Percentiles rank a stretch among this genome's conserved stretches.
Evolutionary conservation across 1,140 invertebrate species (phyloP).

Genomic region (Brevipalpus yothersi): DNA sequence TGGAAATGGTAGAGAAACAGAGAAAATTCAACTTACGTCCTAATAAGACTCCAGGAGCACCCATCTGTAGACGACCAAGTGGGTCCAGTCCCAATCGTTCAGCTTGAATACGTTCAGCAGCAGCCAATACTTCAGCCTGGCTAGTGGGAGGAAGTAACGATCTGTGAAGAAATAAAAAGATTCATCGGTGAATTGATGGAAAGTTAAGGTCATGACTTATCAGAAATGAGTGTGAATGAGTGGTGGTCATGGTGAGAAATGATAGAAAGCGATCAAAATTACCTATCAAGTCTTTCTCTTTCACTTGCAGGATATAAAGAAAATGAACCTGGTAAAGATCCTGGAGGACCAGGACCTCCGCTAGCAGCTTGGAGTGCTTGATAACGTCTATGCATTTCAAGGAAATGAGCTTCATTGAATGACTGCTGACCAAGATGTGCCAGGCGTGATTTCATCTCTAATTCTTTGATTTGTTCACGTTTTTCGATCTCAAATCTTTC

Average conservation of each 20-base stretch:
- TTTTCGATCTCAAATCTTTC: constrained; percentile 45
- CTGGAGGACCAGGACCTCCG: constrained; percentile 3
- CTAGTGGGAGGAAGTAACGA: constrained; percentile 22
- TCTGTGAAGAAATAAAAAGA: constrained; percentile 11
- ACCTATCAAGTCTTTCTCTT: constrained; percentile 5
- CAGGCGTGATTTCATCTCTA: constrained; percentile 54
- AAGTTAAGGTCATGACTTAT: constrained; percentile 8
- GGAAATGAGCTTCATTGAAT: constrained; percentile 62
- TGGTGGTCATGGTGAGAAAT: not conserved
- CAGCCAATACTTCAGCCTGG: constrained; percentile 1
- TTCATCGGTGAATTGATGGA: constrained; percentile 8
- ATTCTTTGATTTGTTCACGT: constrained; percentile 53
- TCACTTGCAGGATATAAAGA: constrained; percentile 9
- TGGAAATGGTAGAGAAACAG: no score
- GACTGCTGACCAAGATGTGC: constrained; percentile 20
- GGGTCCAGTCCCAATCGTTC: constrained; percentile 40
- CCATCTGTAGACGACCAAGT: constrained; percentile 57
- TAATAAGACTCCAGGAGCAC: constrained; percentile 29
- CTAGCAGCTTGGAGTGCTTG: constrained; percentile 9
- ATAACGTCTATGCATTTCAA: constrained; percentile 56
- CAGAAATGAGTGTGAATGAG: not conserved
- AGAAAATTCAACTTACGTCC: no score
- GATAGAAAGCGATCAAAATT: not conserved
- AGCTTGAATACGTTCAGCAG: constrained; percentile 22
- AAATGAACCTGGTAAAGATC: constrained; percentile 11